phyloP scores from a whole-genome alignment of 2,797 vertebrate species.

The Characodon lateralis region DNA sequence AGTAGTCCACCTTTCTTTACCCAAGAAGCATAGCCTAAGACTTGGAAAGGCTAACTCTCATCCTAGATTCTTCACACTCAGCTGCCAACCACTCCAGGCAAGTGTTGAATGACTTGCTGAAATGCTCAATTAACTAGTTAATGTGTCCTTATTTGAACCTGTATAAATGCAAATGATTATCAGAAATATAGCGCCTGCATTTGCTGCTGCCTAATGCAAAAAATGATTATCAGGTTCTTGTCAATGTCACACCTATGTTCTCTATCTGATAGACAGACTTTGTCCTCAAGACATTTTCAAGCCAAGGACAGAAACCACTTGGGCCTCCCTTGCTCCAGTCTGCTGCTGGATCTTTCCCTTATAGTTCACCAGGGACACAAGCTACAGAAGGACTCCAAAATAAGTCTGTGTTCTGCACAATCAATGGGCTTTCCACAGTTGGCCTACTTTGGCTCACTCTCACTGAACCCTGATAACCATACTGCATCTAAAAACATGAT shows the following conservation, averaged over 20 bases:
- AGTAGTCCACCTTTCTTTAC: neutral
- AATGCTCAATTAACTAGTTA: neutral
- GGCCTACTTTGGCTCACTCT: constrained; percentile 56
- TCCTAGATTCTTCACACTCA: neutral
- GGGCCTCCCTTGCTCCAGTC: constrained; percentile 9
- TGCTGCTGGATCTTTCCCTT: constrained; percentile 50
- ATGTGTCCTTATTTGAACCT: neutral
- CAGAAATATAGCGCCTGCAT: neutral
- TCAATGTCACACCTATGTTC: neutral
- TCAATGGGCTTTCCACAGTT: constrained; percentile 54
- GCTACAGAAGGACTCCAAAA: constrained; percentile 58
- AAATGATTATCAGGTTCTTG: neutral
- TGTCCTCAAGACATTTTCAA: constrained; percentile 38
- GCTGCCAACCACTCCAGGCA: neutral
- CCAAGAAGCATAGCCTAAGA: neutral
- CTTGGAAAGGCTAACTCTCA: neutral
- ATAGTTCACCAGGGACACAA: constrained; percentile 38
- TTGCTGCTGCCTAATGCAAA: neutral
- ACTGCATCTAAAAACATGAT: constrained; percentile 40
- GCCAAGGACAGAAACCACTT: constrained; percentile 50
- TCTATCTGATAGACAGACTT: constrained; percentile 1
- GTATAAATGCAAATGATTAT: neutral
- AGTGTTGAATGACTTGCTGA: neutral
- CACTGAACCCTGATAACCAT: constrained; percentile 44
- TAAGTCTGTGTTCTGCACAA: constrained; percentile 49